A percentile compares a stretch with the other conserved stretches of the same genome.
Evolutionary conservation across 1,140 invertebrate species (phyloP).

Genomic region (Kradibia gibbosae): DNA sequence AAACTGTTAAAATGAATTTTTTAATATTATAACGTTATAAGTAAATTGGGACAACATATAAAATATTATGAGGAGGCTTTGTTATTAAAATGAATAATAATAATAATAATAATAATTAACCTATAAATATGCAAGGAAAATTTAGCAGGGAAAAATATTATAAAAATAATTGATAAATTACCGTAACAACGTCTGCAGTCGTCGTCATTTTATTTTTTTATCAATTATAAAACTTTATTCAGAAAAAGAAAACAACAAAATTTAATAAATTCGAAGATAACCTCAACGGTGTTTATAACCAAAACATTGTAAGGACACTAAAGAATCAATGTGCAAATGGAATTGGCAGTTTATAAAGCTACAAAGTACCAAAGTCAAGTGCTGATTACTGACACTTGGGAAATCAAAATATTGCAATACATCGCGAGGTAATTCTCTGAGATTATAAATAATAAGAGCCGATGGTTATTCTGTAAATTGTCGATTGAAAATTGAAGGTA

Average conservation of each 20-base stretch:
- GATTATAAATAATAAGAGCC: too few species aligned
- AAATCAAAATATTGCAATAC: not conserved
- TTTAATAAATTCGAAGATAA: constrained; percentile 20
- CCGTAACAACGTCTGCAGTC: constrained; percentile 62
- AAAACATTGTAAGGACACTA: constrained; percentile 21
- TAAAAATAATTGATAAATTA: constrained; percentile 46
- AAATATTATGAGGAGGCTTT: too few species aligned
- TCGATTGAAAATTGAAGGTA: too few species aligned
- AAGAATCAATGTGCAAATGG: not conserved
- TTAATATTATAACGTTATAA: too few species aligned
- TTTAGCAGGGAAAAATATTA: not conserved
- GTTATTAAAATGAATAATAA: too few species aligned
- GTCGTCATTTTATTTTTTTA: constrained; percentile 57
- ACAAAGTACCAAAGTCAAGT: too few species aligned
- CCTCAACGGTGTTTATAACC: constrained; percentile 19
- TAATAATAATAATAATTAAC: not conserved
- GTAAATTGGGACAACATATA: too few species aligned
- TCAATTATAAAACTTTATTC: constrained; percentile 11
- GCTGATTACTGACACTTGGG: too few species aligned
- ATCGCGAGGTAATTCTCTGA: too few species aligned
- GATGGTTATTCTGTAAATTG: too few species aligned
- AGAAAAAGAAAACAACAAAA: constrained; percentile 41
- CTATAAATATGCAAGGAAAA: not conserved
- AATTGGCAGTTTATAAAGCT: not conserved
- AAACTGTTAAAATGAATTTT: not conserved